Evolutionary conservation across 2,888 invertebrate species (phyloP).

Genomic region (Beris chalybata): DNA sequence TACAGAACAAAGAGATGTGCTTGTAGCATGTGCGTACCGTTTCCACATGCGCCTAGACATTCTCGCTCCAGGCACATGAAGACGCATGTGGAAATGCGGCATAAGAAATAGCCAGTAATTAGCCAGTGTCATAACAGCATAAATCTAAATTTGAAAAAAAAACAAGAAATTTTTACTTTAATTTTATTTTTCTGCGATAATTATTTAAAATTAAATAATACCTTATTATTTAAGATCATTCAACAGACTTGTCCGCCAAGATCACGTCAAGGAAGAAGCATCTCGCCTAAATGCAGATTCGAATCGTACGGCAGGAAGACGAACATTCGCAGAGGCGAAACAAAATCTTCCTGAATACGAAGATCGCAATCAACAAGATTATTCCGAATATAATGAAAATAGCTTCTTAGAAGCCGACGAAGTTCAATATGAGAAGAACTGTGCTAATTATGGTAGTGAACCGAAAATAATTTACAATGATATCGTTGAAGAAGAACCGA

Average conservation of each 20-base stretch:
- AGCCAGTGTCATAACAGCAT: no score
- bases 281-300: slow-evolving; percentile 33
- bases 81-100: no score
- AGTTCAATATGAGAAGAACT: slow-evolving; percentile 51
- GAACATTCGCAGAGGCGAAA: slow-evolving; percentile 54
- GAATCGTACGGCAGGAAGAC: slow-evolving; percentile 37
- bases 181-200: no score
- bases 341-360: slow-evolving; percentile 51
- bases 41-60: no score
- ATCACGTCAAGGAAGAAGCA: slow-evolving; percentile 52
- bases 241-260: slow-evolving; percentile 52
- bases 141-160: no score
- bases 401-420: slow-evolving; percentile 52
- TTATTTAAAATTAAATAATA: background rate
- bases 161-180: no score
- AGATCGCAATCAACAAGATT: slow-evolving; percentile 44
- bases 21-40: no score
- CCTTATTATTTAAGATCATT: slow-evolving; percentile 47
- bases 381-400: slow-evolving; percentile 49
- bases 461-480: slow-evolving; percentile 52
- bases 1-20: no score
- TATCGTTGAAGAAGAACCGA: slow-evolving; percentile 45
- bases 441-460: slow-evolving; percentile 52
- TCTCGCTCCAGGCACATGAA: no score
- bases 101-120: no score